Conservation (phyloP, 2,113 vertebrate genomes). For the Pseudopipra pipra region DNA sequence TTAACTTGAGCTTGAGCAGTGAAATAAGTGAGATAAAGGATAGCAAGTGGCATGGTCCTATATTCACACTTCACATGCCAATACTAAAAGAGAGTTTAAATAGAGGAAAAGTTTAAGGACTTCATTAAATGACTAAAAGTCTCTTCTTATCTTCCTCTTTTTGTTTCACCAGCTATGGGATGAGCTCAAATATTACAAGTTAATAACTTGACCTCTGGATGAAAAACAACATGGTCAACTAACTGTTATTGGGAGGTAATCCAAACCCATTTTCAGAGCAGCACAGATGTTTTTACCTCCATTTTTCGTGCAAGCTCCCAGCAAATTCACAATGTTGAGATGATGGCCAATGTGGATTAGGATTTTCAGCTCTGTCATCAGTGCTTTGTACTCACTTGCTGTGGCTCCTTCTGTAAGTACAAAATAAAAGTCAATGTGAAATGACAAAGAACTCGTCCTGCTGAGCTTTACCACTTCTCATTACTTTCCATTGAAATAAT, state of each 20-base stretch:
- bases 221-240: background rate
- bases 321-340: conserved; percentile 93
- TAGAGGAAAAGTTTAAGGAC: background rate
- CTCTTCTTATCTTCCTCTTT: background rate
- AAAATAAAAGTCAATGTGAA: background rate
- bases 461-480: background rate
- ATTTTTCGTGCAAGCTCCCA: conserved; percentile 91
- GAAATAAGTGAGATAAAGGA: background rate
- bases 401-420: conserved; percentile 89
- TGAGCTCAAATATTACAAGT: background rate
- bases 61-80: background rate
- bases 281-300: conserved; percentile 77
- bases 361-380: conserved; percentile 96
- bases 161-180: background rate
- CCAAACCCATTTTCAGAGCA: background rate
- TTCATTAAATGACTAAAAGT: background rate
- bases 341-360: conserved; percentile 93
- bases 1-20: background rate
- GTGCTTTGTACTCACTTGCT: conserved; percentile 90
- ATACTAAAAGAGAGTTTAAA: background rate
- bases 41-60: background rate
- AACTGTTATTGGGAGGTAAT: background rate
- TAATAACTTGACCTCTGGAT: background rate
- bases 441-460: background rate
- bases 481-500: background rate